A percentile compares a stretch with the other conserved stretches of the same genome.
Conservation (phyloP, 2,113 vertebrate genomes). For the Xenopus laevis region DNA sequence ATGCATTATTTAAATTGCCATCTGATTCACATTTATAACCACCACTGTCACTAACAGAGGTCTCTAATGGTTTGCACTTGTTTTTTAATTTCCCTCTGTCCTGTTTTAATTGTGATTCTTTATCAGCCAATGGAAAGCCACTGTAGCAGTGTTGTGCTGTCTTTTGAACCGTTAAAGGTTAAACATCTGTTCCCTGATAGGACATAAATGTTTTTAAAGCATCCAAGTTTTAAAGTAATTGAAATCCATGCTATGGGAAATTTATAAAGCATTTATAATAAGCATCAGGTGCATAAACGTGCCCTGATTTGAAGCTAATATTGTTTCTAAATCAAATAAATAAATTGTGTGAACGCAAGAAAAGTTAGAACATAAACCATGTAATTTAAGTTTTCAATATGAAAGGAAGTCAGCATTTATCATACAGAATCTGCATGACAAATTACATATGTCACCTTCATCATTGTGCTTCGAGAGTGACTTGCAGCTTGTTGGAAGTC, state of each 20-base stretch:
- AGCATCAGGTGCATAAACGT: slow-evolving; percentile 5
- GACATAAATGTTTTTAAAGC: slow-evolving; percentile 4
- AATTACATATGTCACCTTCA: background rate
- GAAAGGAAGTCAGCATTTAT: background rate
- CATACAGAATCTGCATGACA: background rate
- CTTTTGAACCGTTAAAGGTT: no score
- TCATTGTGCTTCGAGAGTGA: no score
- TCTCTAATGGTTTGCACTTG: no score
- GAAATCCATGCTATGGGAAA: slow-evolving; percentile 7
- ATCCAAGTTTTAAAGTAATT: slow-evolving; percentile 6
- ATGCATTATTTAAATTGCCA: no score
- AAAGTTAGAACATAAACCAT: no score
- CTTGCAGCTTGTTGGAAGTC: no score
- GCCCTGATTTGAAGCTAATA: background rate
- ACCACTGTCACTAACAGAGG: no score
- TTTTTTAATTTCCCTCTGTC: no score
- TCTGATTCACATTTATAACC: no score
- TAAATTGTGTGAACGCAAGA: background rate
- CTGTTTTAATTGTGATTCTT: background rate
- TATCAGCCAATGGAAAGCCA: background rate
- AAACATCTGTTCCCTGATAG: background rate
- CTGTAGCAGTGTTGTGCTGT: no score
- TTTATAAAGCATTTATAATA: slow-evolving; percentile 6
- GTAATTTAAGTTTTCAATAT: background rate
- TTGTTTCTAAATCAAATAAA: background rate